Evolutionary conservation across 1,140 invertebrate species (phyloP), one percentile per base, ranked within the genome.

Genomic region (Globodera ellingtonae): DNA sequence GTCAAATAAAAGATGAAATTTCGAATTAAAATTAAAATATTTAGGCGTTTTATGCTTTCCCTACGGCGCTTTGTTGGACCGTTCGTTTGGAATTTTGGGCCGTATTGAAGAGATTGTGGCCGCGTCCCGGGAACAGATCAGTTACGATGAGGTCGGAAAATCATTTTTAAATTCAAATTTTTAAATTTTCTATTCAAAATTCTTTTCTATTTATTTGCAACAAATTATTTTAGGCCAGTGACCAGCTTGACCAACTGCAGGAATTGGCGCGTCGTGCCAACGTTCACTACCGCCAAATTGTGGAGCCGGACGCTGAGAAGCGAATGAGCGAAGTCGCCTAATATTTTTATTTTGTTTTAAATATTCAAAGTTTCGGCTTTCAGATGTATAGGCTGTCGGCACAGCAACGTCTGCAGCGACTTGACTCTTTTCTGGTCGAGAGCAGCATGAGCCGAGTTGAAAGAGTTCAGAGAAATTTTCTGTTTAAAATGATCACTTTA

Each of bases 11-110:
- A 65, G 48, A 52, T 21, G 6, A 18, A 65, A 8, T 75, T 70
- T 21, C 18, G 50, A 48, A 72, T 72, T 21, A 6, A 21, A 10
- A 71, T 18, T 65, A 72, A 72, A n/a, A 50, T 67, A 48, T 66
- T 6, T 79, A 86, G 86, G 87, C 46, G 85, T 89, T 52, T 81
- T 87, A 24, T 89, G 87, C 72, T 89, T 89, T 71, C 87, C 87
- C 1, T 89, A 89, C 76, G 87, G 87, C n/a, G 72, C 81, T 5
- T 74, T 89, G 62, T 80, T 89, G 13, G 87, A 88, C 76, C 82
- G 85, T 76, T 75, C 84, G 10, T 87, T 87, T 50, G 62, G 75
- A 21, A 77, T 88, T 72, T 72, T 88, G 35, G 79, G 82, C 62
- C 70, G 56, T 71, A 82, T 88, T 15, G 86, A 89, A 62, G 59